Evolutionary conservation across 2,113 vertebrate genomes (phyloP).

Genomic region (Gymnorhina tibicen): DNA sequence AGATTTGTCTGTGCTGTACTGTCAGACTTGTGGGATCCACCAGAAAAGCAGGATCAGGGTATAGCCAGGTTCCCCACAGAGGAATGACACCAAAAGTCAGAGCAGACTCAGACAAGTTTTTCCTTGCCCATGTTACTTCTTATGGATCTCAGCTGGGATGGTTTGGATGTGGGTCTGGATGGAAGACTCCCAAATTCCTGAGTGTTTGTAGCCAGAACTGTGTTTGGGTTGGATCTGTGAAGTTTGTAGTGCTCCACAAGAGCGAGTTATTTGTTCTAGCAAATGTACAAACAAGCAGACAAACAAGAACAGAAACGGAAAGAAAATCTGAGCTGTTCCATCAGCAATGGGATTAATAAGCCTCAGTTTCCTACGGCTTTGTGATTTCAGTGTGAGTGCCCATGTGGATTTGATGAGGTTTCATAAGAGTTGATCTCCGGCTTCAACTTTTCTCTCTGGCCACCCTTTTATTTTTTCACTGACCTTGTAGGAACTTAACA

Average conservation of each 20-base stretch:
- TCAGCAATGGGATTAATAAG: slow-evolving; percentile 20
- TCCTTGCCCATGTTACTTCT: not conserved
- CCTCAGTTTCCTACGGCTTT: not conserved
- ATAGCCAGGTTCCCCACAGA: not conserved
- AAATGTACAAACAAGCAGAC: slow-evolving; percentile 37
- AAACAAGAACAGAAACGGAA: slow-evolving; percentile 3
- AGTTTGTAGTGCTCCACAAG: not conserved
- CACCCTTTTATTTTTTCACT: not conserved
- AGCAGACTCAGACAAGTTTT: not conserved
- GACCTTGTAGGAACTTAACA: slow-evolving; percentile 53
- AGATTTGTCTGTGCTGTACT: not conserved
- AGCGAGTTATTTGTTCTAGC: slow-evolving; percentile 8
- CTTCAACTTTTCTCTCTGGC: slow-evolving; percentile 29
- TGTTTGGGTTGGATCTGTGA: slow-evolving; percentile 25
- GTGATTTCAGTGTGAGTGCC: slow-evolving; percentile 5
- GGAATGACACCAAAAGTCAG: not conserved
- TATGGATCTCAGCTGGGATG: not conserved
- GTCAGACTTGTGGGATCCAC: not conserved
- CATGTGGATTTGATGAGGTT: slow-evolving; percentile 58
- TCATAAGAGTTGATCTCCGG: slow-evolving; percentile 38
- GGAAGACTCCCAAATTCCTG: not conserved
- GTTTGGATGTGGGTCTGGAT: not conserved
- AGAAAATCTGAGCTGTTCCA: slow-evolving; percentile 18
- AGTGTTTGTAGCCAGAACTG: not conserved
- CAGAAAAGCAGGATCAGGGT: not conserved